Base-by-base conservation (phyloP, 35 echinoderm and acorn worm species). In the Nesometra sesokonis region DNA sequence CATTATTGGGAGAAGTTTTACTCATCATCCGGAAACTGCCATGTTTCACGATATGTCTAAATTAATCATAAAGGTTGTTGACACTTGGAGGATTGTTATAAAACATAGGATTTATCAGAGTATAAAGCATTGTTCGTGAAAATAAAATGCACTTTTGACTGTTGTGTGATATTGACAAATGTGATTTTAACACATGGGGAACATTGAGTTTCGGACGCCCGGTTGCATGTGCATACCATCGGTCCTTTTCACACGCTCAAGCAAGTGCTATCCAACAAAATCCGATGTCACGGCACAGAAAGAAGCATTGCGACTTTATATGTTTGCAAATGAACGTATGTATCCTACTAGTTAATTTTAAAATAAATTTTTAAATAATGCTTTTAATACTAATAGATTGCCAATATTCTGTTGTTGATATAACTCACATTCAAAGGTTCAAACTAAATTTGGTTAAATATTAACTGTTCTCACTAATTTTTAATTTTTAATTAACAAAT, bases 161-260 rank as follows among this genome's bases (percentile, higher is more conserved):
- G 2, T 27, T 67, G 9, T 5, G 7, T 19, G 11, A 19, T 67
- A 13, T 67, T 27, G 52, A 2, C 52, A 27, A 17, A 19, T 67
- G 21, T 67, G 52, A 67, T 17, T 3, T 17, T 9, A 4, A 35
- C 9, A 46, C 32, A 97, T 97, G 95, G 95, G 95, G 46, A 97
- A 97, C 85, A 57, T 85, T 32, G 86, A 93, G 76, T 78, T 88
- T 85, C 90, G 90, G 36, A 86, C 91, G 37, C 95, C 95, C 29
- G 83, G 47, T 52, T 86, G 93, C 47, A 82, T 93, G 35, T 97
- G 95, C 87, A 27, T 97, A 13, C 95, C 95, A 4, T n/a, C 91
- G 15, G 79, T 97, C 23, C 85, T 97, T 34, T 97, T 97, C 67
- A 33, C 81, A 32, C 91, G 95, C 11, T 97, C 95, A 35, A 89